Evolutionary conservation across 2,888 invertebrate genomes (phyloP).

Genomic region (Harpalus rubripes): DNA sequence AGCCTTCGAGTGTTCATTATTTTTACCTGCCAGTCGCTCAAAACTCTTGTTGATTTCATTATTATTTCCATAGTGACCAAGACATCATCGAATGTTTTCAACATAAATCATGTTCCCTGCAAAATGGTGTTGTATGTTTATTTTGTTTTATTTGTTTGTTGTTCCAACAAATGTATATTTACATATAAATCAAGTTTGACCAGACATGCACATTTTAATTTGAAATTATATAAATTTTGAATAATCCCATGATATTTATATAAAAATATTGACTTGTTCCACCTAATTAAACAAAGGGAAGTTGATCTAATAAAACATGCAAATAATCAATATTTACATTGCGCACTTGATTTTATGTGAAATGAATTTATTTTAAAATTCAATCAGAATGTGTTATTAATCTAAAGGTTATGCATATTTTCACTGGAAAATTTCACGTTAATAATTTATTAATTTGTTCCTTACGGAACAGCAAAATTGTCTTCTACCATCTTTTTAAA

Average conservation of each 20-base stretch:
- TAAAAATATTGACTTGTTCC: conserved; percentile 6
- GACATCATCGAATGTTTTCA: conserved; percentile 18
- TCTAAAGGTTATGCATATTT: neutral
- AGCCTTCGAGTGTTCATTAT: conserved; percentile 60
- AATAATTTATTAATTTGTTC: too few relatives aligned
- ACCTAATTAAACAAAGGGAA: conserved; percentile 6
- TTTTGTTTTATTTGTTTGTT: conserved; percentile 33
- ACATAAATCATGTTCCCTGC: conserved; percentile 27
- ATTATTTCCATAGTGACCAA: conserved; percentile 18
- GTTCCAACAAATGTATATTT: conserved; percentile 30
- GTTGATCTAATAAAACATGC: neutral
- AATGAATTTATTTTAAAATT: neutral
- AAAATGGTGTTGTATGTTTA: neutral
- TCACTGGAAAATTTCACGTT: neutral
- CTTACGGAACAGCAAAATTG: too few relatives aligned
- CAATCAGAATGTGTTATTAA: neutral
- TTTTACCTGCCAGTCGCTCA: conserved; percentile 43
- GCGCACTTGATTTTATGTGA: neutral
- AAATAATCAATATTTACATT: neutral
- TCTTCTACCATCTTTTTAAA: too few relatives aligned
- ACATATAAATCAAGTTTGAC: conserved; percentile 27
- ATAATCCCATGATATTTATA: conserved; percentile 13
- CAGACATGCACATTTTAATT: conserved; percentile 28
- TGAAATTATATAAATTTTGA: conserved; percentile 24
- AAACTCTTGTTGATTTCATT: conserved; percentile 57